Evolutionary conservation across 2,888 invertebrate species (phyloP).

Genomic region (Cantharis flavilabris): DNA sequence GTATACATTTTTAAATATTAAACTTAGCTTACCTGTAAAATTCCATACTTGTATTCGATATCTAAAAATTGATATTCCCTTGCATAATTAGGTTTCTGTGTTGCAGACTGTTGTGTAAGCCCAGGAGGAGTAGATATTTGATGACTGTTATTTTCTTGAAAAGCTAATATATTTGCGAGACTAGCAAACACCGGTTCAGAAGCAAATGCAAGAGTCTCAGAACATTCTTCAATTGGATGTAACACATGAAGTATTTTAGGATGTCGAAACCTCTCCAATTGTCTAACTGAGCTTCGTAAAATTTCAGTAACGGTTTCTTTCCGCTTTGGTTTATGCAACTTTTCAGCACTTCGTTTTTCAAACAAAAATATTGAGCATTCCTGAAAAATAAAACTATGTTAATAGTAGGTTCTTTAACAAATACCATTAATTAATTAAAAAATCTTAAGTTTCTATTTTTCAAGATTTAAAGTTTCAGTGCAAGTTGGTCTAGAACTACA

Average conservation of each 20-base stretch:
- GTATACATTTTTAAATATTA: background rate
- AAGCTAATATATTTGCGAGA: constrained; percentile 86
- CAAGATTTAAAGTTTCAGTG: too few species aligned
- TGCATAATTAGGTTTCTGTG: constrained; percentile 66
- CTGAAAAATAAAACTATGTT: constrained; percentile 59
- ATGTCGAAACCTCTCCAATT: constrained; percentile 82
- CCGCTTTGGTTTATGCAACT: constrained; percentile 87
- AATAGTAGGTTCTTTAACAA: background rate
- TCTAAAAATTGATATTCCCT: constrained; percentile 88
- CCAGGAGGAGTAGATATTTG: constrained; percentile 54
- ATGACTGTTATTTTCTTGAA: constrained; percentile 67
- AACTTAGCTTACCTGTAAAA: constrained; percentile 75
- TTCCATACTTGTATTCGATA: constrained; percentile 90
- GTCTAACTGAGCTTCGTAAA: constrained; percentile 76
- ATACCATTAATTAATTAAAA: background rate
- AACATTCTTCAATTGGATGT: constrained; percentile 79
- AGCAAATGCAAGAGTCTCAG: constrained; percentile 91
- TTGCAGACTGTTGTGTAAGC: constrained; percentile 54
- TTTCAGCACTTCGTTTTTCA: constrained; percentile 91
- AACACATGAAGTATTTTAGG: constrained; percentile 76
- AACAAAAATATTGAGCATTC: constrained; percentile 93
- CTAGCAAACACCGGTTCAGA: constrained; percentile 89
- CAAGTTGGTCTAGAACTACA: too few species aligned
- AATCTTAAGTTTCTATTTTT: background rate
- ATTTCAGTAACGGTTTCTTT: constrained; percentile 92